Conservation (phyloP, 2,888 invertebrate genomes). For the Cryptocephalus primarius region DNA sequence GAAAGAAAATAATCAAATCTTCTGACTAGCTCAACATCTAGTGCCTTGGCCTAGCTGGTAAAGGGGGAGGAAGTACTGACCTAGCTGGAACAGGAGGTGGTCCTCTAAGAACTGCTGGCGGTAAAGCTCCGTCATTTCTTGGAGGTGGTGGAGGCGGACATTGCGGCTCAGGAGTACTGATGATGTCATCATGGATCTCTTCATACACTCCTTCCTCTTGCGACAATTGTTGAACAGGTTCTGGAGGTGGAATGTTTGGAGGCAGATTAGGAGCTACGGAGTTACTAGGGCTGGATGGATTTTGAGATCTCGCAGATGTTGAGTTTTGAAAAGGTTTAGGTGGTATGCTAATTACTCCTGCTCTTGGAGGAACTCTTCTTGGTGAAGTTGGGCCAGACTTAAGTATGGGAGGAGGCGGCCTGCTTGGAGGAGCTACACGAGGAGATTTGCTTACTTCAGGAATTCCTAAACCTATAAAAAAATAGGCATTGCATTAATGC, state of each 20-base stretch:
- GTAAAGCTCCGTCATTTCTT: conserved; percentile 44
- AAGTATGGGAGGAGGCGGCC: conserved; percentile 40
- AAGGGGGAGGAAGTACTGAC: conserved; percentile 50
- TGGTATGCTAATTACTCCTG: conserved; percentile 43
- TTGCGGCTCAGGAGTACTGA: conserved; percentile 42
- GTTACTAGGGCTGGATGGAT: not conserved
- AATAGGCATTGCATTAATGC: too few relatives aligned
- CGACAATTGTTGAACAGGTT: conserved; percentile 19
- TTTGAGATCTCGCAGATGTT: conserved; percentile 8
- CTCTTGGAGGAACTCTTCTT: conserved; percentile 32
- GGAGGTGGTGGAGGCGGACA: conserved; percentile 41
- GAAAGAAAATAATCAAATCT: too few relatives aligned
- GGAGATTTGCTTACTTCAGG: conserved; percentile 36
- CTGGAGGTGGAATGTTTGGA: conserved; percentile 5
- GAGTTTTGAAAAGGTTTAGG: conserved; percentile 19
- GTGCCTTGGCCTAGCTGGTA: conserved; percentile 49
- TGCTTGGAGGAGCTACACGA: conserved; percentile 36
- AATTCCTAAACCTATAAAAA: conserved; percentile 33
- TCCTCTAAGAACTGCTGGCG: conserved; percentile 45
- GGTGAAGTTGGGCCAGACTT: conserved; percentile 43
- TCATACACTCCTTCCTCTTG: conserved; percentile 43
- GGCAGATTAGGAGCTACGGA: conserved; percentile 11
- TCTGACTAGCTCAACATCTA: conserved; percentile 7
- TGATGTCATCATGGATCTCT: conserved; percentile 42
- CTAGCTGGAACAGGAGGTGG: conserved; percentile 44